A percentile compares a stretch with the other conserved stretches of the same genome.
Conservation (phyloP, 2,888 invertebrate genomes). For the Eulithis prunata region DNA sequence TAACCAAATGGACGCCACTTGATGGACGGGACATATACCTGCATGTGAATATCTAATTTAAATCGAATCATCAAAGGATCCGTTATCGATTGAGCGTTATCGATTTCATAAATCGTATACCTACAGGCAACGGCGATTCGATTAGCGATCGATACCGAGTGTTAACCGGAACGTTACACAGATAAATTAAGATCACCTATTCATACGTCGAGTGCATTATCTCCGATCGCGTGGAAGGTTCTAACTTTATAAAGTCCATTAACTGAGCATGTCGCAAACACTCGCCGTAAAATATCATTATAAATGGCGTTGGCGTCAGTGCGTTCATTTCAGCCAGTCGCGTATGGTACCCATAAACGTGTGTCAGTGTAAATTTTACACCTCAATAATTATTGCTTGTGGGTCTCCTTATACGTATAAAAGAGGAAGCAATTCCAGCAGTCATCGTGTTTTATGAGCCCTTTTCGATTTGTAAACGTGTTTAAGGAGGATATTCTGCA, state of each 20-base stretch:
- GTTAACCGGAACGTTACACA: constrained; percentile 74
- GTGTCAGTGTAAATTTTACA: constrained; percentile 75
- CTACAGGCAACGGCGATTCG: constrained; percentile 66
- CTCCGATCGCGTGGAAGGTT: constrained; percentile 72
- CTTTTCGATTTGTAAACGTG: constrained; percentile 68
- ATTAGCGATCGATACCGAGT: constrained; percentile 69
- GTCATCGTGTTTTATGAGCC: constrained; percentile 68
- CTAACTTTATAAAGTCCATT: constrained; percentile 73
- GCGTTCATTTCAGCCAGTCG: constrained; percentile 44
- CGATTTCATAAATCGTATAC: constrained; percentile 71
- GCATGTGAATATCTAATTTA: constrained; percentile 56
- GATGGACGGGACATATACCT: constrained; percentile 37
- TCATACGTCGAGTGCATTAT: constrained; percentile 76
- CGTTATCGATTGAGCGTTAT: constrained; percentile 61
- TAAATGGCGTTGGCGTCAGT: constrained; percentile 54
- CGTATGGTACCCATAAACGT: constrained; percentile 60
- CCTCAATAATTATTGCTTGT: constrained; percentile 69
- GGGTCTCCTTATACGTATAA: constrained; percentile 54
- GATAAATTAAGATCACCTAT: constrained; percentile 82
- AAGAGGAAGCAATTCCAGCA: constrained; percentile 72
- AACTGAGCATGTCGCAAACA: constrained; percentile 70
- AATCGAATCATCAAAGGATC: constrained; percentile 61
- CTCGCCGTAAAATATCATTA: constrained; percentile 64
- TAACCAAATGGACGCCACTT: constrained; percentile 41
- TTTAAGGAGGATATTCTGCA: constrained; percentile 59